These are phyloP conservation scores for Falco concolor DNA, from an alignment of 2,797 vertebrate species.

Conservation along the genomic window DNA sequence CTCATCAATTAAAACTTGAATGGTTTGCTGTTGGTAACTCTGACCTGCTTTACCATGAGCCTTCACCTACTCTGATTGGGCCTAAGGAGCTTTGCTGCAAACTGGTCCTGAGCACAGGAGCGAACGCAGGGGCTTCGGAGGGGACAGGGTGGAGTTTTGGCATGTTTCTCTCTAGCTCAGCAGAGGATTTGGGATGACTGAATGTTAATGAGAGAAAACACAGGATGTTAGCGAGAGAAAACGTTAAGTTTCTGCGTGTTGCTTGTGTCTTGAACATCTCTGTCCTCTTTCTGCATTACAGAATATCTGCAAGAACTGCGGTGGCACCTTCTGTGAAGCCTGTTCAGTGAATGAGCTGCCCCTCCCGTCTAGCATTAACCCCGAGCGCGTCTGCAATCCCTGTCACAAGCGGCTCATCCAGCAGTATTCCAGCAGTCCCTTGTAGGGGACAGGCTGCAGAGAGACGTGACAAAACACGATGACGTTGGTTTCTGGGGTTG, in stretches of 20 bases:
- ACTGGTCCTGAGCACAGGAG: not conserved
- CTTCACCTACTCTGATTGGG: not conserved
- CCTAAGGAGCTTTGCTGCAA: not conserved
- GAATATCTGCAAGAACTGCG: constrained; percentile 88
- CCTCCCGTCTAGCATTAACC: constrained; percentile 89
- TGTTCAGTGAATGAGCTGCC: constrained; percentile 85
- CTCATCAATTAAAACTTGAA: not conserved
- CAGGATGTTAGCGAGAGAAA: not conserved
- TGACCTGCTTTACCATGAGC: not conserved
- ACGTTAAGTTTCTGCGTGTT: too few relatives aligned
- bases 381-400: constrained; percentile 80
- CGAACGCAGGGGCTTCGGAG: not conserved
- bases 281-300: constrained; percentile 40
- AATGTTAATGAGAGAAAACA: not conserved
- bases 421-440: constrained; percentile 83
- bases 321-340: constrained; percentile 81
- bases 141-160: not conserved
- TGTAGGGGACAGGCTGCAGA: constrained; percentile 55
- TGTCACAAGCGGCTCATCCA: constrained; percentile 84
- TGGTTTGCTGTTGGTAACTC: not conserved
- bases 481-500: not conserved
- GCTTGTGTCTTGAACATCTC: not conserved
- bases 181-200: not conserved
- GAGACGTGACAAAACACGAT: not conserved
- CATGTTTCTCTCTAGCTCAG: not conserved